These are phyloP conservation scores for Xestia rhomboidea DNA, from an alignment of 2,888 invertebrate species.

Conservation along the genomic window DNA sequence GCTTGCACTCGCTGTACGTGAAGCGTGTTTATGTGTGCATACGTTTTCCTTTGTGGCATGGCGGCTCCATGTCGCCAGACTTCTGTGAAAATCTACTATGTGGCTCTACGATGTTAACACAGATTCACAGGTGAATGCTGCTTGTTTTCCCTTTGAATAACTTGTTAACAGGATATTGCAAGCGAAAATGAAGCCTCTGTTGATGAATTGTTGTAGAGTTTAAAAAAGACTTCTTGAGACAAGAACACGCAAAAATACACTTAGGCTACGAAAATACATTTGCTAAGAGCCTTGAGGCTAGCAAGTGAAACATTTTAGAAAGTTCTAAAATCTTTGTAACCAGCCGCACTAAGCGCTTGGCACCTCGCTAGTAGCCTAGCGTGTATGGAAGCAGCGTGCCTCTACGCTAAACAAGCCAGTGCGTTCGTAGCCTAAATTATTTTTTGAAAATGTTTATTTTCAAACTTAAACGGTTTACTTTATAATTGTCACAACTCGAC, in stretches of 20 bases:
- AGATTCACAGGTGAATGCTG: slow-evolving; percentile 60
- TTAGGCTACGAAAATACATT: background rate
- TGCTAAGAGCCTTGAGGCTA: background rate
- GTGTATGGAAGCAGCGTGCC: no score
- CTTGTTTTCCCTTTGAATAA: slow-evolving; percentile 29
- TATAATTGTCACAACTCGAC: background rate
- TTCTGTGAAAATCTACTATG: slow-evolving; percentile 1
- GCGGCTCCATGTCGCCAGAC: background rate
- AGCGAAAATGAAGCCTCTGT: slow-evolving; percentile 25
- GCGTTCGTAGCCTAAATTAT: background rate
- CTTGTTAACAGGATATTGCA: slow-evolving; percentile 31
- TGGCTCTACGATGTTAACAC: slow-evolving; percentile 43
- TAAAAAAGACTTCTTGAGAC: slow-evolving; percentile 7
- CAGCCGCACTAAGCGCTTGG: no score
- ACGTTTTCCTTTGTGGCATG: background rate
- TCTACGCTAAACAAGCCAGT: background rate
- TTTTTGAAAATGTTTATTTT: background rate
- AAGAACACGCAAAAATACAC: background rate
- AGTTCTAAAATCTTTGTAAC: no score
- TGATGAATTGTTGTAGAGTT: slow-evolving; percentile 13
- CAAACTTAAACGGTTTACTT: no score
- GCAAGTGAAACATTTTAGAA: background rate
- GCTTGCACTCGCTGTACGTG: background rate
- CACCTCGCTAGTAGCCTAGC: no score
- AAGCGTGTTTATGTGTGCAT: background rate